Percentiles rank a stretch among this genome's conserved stretches.
These are phyloP conservation scores for Urosaurus nigricauda DNA, from an alignment of 2,797 vertebrate species.

Conservation along the genomic window DNA sequence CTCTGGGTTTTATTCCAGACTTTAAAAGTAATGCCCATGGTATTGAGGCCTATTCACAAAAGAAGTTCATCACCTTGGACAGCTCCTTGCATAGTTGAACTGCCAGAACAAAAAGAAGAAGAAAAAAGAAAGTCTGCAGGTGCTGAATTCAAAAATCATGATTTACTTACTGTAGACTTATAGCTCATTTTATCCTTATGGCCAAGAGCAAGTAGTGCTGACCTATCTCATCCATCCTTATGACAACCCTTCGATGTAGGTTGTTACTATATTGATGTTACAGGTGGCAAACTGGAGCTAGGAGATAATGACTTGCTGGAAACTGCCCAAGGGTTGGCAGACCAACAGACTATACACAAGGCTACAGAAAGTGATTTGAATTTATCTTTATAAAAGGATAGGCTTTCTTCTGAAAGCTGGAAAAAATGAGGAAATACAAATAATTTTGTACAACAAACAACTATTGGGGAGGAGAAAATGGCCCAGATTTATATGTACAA, in stretches of 20 bases:
- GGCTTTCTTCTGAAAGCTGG: background rate
- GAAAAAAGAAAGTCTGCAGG: slow-evolving; percentile 12
- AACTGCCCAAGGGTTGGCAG: background rate
- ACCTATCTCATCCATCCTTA: slow-evolving; percentile 14
- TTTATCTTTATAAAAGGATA: background rate
- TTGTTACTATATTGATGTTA: background rate
- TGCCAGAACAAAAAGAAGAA: slow-evolving; percentile 38
- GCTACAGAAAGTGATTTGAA: background rate
- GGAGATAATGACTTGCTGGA: slow-evolving; percentile 30
- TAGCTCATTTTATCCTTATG: background rate
- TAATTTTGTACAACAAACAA: background rate
- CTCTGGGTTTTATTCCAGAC: no score
- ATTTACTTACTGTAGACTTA: background rate
- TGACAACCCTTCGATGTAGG: background rate
- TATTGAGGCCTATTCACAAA: no score
- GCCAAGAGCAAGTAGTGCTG: background rate
- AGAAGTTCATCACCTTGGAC: no score
- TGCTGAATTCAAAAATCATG: slow-evolving; percentile 45
- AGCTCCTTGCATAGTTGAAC: background rate
- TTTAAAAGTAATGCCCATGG: no score
- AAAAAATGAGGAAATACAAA: background rate
- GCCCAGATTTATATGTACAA: background rate
- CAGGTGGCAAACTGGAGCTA: slow-evolving; percentile 8
- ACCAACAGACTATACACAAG: background rate
- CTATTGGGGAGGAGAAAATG: background rate